Percentiles rank a stretch among this genome's conserved stretches.
Evolutionary conservation across 2,113 vertebrate species (phyloP).

Genomic region (Holacanthus passer): DNA sequence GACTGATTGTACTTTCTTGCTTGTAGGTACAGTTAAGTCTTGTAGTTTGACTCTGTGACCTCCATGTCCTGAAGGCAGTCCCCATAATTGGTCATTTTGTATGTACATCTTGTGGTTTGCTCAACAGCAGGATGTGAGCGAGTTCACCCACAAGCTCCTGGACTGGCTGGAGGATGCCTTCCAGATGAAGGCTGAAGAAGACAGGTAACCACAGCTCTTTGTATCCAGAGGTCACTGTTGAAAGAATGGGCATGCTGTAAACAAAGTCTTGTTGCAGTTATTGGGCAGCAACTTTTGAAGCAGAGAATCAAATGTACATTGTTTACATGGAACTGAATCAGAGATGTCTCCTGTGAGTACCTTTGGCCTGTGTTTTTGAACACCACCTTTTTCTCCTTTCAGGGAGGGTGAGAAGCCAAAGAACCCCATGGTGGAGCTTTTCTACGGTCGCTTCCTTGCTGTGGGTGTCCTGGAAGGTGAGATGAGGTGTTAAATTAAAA

Average conservation of each 20-base stretch:
- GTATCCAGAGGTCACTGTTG: not conserved
- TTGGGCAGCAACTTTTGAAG: not conserved
- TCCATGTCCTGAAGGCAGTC: not conserved
- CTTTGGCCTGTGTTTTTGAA: not conserved
- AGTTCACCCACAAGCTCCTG: conserved; percentile 97
- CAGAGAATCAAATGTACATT: not conserved
- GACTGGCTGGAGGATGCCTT: conserved; percentile 99
- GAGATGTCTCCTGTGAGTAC: not conserved
- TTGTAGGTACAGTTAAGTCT: conserved; percentile 7
- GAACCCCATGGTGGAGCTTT: conserved; percentile 99
- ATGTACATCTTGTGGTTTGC: conserved; percentile 47
- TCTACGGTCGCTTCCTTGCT: conserved; percentile 96
- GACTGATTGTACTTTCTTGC: conserved; percentile 12
- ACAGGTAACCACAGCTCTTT: conserved; percentile 74
- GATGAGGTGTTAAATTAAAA: conserved; percentile 53
- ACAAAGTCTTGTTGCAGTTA: not conserved
- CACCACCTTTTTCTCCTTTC: conserved; percentile 38
- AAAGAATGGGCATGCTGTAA: not conserved
- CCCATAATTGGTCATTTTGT: conserved; percentile 11
- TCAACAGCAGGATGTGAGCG: conserved; percentile 97
- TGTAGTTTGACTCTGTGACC: conserved; percentile 38
- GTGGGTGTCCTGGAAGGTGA: conserved; percentile 97
- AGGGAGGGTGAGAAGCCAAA: conserved; percentile 98
- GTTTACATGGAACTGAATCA: not conserved
- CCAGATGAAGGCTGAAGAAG: conserved; percentile 97